Percentiles rank a stretch among this genome's conserved stretches.
Evolutionary conservation across 92 coral and sea anemone genomes (phyloP).

Genomic region (Diadumene lineata): DNA sequence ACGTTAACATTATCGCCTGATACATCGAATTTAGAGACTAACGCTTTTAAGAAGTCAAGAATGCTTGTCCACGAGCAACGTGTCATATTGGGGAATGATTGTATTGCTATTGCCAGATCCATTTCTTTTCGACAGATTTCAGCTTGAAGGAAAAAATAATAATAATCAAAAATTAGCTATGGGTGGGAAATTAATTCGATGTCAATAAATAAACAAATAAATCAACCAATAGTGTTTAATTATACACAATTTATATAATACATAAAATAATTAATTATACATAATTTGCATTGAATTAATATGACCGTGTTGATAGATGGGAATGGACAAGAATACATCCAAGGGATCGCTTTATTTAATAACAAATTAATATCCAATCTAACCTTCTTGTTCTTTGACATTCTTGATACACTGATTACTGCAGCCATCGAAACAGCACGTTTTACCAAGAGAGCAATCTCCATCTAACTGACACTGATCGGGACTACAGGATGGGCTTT

Average conservation of each 20-base stretch:
- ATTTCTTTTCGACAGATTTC: constrained; percentile 20
- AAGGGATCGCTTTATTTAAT: too few relatives aligned
- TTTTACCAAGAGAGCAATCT: constrained; percentile 44
- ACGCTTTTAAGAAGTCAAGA: constrained; percentile 17
- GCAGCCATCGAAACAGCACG: constrained; percentile 69
- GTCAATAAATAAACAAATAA: too few relatives aligned
- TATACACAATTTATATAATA: too few relatives aligned
- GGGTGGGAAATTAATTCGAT: too few relatives aligned
- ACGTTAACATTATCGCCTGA: constrained; percentile 51
- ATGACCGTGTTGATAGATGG: too few relatives aligned
- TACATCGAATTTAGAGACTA: constrained; percentile 33
- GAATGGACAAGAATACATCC: too few relatives aligned
- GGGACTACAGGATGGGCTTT: constrained; percentile 18
- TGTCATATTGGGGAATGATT: constrained; percentile 20
- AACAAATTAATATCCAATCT: not conserved
- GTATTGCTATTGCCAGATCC: constrained; percentile 28
- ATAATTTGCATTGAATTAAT: too few relatives aligned
- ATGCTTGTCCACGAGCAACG: constrained; percentile 32
- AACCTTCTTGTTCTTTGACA: constrained; percentile 8
- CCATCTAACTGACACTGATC: constrained; percentile 47
- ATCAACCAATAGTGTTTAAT: too few relatives aligned
- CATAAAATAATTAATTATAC: too few relatives aligned
- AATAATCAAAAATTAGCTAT: too few relatives aligned
- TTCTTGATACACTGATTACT: constrained; percentile 39
- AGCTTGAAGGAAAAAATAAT: not conserved